Evolutionary conservation across 2,888 invertebrate species (phyloP).

Genomic region (Hemistola chrysoprasaria): DNA sequence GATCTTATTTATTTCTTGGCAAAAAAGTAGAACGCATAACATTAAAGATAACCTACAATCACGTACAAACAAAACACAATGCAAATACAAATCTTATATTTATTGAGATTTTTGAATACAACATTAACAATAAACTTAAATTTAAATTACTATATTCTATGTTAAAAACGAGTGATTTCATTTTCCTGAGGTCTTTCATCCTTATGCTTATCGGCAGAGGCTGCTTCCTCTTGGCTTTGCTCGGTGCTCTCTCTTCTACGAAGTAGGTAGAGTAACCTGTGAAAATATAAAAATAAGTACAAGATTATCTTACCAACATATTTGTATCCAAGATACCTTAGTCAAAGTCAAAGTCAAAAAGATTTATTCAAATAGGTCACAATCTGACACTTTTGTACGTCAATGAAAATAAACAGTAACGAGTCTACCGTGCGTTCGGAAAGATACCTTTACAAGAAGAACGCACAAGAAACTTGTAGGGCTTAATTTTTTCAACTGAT

Average conservation of each 20-base stretch:
- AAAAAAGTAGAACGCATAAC: too few species aligned
- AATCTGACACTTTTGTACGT: too few species aligned
- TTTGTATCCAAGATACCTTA: too few species aligned
- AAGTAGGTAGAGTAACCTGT: conserved; percentile 57
- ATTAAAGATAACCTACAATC: background rate
- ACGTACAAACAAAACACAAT: conserved; percentile 27
- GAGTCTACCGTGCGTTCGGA: too few species aligned
- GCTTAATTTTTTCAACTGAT: too few species aligned
- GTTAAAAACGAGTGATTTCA: conserved; percentile 70
- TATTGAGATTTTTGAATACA: conserved; percentile 71
- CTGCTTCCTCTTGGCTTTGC: conserved; percentile 17
- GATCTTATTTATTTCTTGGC: too few species aligned
- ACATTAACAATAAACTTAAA: conserved; percentile 42
- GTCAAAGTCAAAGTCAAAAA: too few species aligned
- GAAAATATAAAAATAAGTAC: conserved; percentile 28
- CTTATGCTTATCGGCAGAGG: background rate
- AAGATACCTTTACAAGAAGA: too few species aligned
- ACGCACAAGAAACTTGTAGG: too few species aligned
- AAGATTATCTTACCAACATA: too few species aligned
- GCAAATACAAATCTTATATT: conserved; percentile 66
- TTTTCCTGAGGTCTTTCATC: conserved; percentile 56
- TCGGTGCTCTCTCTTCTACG: conserved; percentile 49
- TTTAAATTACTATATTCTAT: conserved; percentile 45
- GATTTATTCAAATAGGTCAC: too few species aligned
- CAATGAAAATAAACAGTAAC: too few species aligned